phyloP scores from a whole-genome alignment of 2,797 vertebrate genomes.

The Streptopelia turtur region DNA sequence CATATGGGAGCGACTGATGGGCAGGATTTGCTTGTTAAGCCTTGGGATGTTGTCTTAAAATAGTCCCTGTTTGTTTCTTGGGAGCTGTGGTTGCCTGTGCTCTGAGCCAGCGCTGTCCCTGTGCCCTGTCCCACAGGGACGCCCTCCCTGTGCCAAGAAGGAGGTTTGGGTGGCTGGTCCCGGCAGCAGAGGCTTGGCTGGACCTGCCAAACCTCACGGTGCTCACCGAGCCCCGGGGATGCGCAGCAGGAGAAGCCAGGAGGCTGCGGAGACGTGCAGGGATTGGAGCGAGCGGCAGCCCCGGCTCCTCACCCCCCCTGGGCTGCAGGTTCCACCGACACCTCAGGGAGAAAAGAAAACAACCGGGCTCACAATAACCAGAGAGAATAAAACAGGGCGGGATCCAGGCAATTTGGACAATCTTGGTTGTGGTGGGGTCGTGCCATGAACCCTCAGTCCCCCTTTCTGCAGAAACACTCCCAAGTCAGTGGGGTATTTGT shows the following conservation, averaged over 20 bases:
- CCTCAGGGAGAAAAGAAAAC: background rate
- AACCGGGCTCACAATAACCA: background rate
- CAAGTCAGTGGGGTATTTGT: background rate
- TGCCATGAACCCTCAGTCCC: background rate
- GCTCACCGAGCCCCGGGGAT: background rate
- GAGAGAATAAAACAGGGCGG: background rate
- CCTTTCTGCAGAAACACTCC: background rate
- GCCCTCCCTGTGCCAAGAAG: background rate
- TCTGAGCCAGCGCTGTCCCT: fast-evolving
- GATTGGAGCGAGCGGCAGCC: background rate
- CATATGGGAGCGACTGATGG: background rate
- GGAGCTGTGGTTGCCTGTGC: background rate
- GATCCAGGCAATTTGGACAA: background rate
- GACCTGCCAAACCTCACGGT: background rate
- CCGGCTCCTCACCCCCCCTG: background rate
- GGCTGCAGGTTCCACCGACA: background rate
- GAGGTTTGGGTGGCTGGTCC: background rate
- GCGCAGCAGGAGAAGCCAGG: background rate
- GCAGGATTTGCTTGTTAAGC: background rate
- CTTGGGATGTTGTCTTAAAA: background rate
- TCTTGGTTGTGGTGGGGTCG: fast-evolving
- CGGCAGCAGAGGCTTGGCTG: background rate
- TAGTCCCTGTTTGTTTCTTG: background rate
- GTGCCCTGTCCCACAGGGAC: background rate
- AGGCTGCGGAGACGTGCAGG: background rate